Percentiles rank a stretch among this genome's conserved stretches.
Conservation (phyloP, 2,797 vertebrate species). For the Coregonus suidteri region DNA sequence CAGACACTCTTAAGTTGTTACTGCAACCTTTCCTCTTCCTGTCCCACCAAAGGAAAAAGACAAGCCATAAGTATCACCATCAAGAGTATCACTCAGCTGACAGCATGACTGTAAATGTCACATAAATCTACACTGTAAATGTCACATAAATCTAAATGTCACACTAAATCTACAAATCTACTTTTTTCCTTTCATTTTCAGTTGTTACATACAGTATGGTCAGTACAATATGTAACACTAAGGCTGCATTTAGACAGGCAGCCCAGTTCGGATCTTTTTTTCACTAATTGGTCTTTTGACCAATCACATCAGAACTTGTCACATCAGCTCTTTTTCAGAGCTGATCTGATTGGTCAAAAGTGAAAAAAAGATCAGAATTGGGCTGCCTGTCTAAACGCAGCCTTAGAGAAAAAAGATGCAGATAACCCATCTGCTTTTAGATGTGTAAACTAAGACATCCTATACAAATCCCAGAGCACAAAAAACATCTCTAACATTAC, state of each 20-base stretch:
- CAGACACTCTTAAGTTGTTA: conserved; percentile 25
- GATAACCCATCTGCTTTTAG: neutral
- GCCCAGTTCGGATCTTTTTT: too few relatives aligned
- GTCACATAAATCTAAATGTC: neutral
- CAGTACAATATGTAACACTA: neutral
- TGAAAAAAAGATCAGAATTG: too few relatives aligned
- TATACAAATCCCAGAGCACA: neutral
- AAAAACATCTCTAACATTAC: neutral
- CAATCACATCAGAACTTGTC: too few relatives aligned
- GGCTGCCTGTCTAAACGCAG: too few relatives aligned
- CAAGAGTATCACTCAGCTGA: neutral
- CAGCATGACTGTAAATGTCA: neutral
- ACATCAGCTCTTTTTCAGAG: too few relatives aligned
- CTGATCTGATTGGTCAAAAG: too few relatives aligned
- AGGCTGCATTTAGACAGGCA: too few relatives aligned
- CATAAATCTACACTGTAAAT: neutral
- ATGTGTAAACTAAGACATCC: neutral
- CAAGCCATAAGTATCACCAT: neutral
- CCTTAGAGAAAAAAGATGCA: neutral
- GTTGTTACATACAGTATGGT: neutral
- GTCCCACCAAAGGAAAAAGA: conserved; percentile 34
- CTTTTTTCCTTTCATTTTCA: neutral
- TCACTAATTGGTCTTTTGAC: too few relatives aligned
- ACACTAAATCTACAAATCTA: neutral
- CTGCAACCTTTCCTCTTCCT: conserved; percentile 29